phyloP scores from a whole-genome alignment of 2,888 invertebrate species.

The Scaptomyza polygonia region DNA sequence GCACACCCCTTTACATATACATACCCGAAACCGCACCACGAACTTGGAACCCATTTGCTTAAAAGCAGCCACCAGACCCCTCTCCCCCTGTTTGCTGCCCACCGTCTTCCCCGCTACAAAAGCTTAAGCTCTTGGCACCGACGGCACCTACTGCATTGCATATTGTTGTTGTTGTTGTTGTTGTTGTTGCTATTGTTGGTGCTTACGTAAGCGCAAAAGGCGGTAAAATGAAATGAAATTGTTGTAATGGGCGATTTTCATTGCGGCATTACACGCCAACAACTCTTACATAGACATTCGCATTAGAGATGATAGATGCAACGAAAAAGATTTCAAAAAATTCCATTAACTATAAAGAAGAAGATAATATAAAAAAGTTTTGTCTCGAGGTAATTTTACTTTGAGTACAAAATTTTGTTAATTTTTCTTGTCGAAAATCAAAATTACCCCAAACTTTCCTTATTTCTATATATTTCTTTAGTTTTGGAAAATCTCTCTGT shows the following conservation, averaged over 20 bases:
- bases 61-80: not conserved
- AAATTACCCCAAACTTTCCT: no score
- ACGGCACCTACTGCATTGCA: slow-evolving; percentile 56
- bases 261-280: slow-evolving; percentile 73
- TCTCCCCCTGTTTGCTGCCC: not conserved
- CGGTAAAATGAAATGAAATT: slow-evolving; percentile 78
- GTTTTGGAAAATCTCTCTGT: no score
- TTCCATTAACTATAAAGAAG: no score
- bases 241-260: slow-evolving; percentile 79
- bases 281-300: slow-evolving; percentile 44
- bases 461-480: no score
- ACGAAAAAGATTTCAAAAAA: not conserved
- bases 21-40: slow-evolving; percentile 26
- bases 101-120: slow-evolving; percentile 11
- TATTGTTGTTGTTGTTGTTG: slow-evolving; percentile 25
- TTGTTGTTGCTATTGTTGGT: slow-evolving; percentile 30
- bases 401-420: not conserved
- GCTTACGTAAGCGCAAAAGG: slow-evolving; percentile 75
- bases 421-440: not conserved
- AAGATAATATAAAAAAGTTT: no score
- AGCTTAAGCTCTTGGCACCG: slow-evolving; percentile 56
- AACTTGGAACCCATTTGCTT: slow-evolving; percentile 15
- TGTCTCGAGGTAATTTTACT: no score
- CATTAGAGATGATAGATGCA: slow-evolving; percentile 36
- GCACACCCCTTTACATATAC: slow-evolving; percentile 10